A percentile compares a stretch with the other conserved stretches of the same genome.
Evolutionary conservation across 2,888 invertebrate species (phyloP).

Genomic region (Coenonympha arcania): DNA sequence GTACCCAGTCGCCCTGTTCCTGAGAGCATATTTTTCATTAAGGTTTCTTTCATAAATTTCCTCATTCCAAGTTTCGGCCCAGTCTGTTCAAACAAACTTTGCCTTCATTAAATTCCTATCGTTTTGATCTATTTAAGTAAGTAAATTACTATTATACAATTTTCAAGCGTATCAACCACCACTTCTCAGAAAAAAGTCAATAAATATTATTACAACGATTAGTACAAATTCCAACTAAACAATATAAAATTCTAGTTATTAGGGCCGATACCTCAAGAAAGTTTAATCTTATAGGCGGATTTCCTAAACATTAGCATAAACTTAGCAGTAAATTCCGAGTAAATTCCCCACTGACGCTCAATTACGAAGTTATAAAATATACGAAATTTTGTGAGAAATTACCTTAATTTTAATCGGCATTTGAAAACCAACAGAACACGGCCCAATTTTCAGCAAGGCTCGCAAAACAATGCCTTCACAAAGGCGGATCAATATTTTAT

Average conservation of each 20-base stretch:
- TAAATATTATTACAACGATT: no score
- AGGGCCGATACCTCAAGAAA: background rate
- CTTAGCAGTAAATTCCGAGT: background rate
- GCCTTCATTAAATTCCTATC: no score
- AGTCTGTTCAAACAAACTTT: no score
- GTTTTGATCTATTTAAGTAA: no score
- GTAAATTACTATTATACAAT: no score
- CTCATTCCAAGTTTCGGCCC: no score
- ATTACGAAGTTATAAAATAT: constrained; percentile 2
- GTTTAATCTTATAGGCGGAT: constrained; percentile 1
- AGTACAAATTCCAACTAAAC: background rate
- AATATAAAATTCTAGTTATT: background rate
- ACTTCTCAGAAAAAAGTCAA: no score
- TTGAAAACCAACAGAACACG: constrained; percentile 18
- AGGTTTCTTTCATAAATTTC: no score
- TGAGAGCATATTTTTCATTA: no score
- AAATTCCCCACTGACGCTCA: background rate
- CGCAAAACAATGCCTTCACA: constrained; percentile 27
- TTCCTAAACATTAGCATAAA: constrained; percentile 3
- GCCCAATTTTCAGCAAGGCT: constrained; percentile 19
- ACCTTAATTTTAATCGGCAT: constrained; percentile 8
- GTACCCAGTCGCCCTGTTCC: no score
- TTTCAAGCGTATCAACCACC: no score
- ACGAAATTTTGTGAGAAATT: constrained; percentile 3
- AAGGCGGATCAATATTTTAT: constrained; percentile 26